Percentiles rank a stretch among this genome's conserved stretches.
Conservation (phyloP, 2,113 vertebrate genomes). For the Silurus meridionalis region DNA sequence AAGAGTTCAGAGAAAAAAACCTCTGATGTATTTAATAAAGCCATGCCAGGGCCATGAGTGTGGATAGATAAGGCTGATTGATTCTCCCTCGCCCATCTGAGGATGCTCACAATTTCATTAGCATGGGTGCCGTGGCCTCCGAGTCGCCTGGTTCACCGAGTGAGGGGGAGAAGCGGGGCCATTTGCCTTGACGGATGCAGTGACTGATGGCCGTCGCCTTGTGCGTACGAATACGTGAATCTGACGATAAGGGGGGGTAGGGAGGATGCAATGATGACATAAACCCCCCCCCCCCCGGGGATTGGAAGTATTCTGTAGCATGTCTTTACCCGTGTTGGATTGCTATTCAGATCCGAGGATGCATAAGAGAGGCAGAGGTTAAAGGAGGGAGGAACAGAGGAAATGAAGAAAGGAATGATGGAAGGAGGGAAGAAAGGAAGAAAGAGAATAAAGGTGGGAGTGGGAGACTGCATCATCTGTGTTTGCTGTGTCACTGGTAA, state of each 20-base stretch:
- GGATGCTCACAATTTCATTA: constrained; percentile 60
- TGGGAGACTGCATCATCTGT: constrained; percentile 1
- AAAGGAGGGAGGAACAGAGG: constrained; percentile 51
- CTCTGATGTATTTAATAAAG: constrained; percentile 20
- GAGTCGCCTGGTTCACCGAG: constrained; percentile 54
- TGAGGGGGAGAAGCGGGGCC: constrained; percentile 35
- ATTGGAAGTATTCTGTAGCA: constrained; percentile 53
- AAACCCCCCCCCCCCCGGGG: constrained; percentile 44
- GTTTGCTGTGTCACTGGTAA: constrained; percentile 42
- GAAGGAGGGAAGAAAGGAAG: not conserved
- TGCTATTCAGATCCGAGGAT: constrained; percentile 55
- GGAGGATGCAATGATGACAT: constrained; percentile 32
- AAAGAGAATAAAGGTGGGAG: not conserved
- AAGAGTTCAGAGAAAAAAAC: not conserved
- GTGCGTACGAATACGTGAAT: constrained; percentile 6
- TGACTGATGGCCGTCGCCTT: constrained; percentile 55
- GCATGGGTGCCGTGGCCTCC: constrained; percentile 55
- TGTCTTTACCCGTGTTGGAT: constrained; percentile 47
- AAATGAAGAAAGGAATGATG: not conserved
- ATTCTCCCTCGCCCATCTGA: constrained; percentile 42
- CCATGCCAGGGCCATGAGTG: constrained; percentile 13
- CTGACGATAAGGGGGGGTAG: constrained; percentile 16
- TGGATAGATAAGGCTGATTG: constrained; percentile 45
- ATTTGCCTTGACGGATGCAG: constrained; percentile 45
- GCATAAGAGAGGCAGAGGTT: constrained; percentile 39